phyloP scores from a whole-genome alignment of 1,140 invertebrate species.

The Choristoneura fumiferana region DNA sequence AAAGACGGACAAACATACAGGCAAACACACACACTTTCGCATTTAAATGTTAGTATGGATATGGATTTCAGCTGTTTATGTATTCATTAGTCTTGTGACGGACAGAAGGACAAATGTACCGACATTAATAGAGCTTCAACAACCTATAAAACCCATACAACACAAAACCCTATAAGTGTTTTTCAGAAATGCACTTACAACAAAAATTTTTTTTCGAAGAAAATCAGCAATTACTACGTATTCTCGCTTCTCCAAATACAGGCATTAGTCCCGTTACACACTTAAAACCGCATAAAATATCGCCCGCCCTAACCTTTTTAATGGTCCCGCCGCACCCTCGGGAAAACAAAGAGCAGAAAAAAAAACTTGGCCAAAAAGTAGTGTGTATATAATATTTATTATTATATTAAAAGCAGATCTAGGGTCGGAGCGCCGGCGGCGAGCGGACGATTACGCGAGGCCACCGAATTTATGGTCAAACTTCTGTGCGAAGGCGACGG shows the following conservation, averaged over 20 bases:
- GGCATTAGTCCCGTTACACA: constrained; percentile 62
- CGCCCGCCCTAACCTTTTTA: constrained; percentile 70
- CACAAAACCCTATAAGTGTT: too few species aligned
- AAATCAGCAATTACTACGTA: too few species aligned
- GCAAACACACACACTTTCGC: too few species aligned
- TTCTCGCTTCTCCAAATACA: constrained; percentile 37
- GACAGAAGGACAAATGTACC: too few species aligned
- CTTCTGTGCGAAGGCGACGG: constrained; percentile 74
- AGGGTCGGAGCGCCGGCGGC: constrained; percentile 63
- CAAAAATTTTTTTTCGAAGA: too few species aligned
- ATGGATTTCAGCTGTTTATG: too few species aligned
- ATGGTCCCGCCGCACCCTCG: constrained; percentile 62
- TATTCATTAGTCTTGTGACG: too few species aligned
- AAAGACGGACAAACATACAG: too few species aligned
- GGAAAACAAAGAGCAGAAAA: constrained; percentile 64
- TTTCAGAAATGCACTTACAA: too few species aligned
- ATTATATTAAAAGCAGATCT: constrained; percentile 72
- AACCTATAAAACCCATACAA: too few species aligned
- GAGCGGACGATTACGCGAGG: constrained; percentile 62
- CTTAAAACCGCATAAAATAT: constrained; percentile 74
- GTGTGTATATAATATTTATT: constrained; percentile 73
- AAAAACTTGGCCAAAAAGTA: constrained; percentile 69
- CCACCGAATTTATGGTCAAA: constrained; percentile 79
- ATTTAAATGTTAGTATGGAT: too few species aligned
- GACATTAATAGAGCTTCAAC: too few species aligned